phyloP scores from a whole-genome alignment of 2,888 invertebrate species.

The Orthosia gothica region DNA sequence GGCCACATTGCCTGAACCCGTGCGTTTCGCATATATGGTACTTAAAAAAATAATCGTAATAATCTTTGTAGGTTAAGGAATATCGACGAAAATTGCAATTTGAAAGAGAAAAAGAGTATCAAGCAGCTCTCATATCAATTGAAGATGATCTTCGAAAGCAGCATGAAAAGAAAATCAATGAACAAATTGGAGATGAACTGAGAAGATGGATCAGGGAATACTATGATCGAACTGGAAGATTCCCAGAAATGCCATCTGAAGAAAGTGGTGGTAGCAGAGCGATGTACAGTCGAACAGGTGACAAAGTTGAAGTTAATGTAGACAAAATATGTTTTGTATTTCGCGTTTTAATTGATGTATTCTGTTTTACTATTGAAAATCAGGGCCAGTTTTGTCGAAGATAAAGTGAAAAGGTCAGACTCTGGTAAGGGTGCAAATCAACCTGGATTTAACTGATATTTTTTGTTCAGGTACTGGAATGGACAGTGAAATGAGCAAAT shows the following conservation, averaged over 20 bases:
- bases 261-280: constrained; percentile 97
- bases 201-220: constrained; percentile 97
- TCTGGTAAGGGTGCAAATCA: neutral
- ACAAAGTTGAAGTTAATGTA: neutral
- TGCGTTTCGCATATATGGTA: too few relatives aligned
- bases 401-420: too few relatives aligned
- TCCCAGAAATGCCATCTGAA: constrained; percentile 98
- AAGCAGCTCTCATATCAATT: constrained; percentile 92
- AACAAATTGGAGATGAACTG: constrained; percentile 97
- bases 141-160: constrained; percentile 93
- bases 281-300: constrained; percentile 95
- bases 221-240: constrained; percentile 95
- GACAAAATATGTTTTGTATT: neutral
- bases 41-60: too few relatives aligned
- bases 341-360: neutral
- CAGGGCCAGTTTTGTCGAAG: too few relatives aligned
- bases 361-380: too few relatives aligned
- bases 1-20: too few relatives aligned
- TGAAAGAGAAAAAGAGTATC: constrained; percentile 93
- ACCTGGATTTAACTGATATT: too few relatives aligned
- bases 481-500: constrained; percentile 95
- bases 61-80: constrained; percentile 82
- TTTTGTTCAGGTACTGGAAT: constrained; percentile 91
- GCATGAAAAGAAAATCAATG: constrained; percentile 95
- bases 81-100: constrained; percentile 93